Evolutionary conservation across 2,113 vertebrate species (phyloP).

Genomic region (Thryonomys swinderianus): DNA sequence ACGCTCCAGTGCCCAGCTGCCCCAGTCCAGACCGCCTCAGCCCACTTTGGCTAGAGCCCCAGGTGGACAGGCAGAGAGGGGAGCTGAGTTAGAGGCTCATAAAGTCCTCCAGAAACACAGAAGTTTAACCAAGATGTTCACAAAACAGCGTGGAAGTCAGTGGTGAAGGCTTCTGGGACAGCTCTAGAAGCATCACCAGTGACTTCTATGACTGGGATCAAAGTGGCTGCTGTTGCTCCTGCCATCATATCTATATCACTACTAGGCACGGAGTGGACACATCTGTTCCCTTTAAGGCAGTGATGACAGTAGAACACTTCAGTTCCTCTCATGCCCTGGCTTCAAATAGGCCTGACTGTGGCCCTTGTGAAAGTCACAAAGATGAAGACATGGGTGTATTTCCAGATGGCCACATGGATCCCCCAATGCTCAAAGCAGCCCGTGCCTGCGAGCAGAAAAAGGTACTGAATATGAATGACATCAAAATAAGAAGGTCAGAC

Average conservation of each 20-base stretch:
- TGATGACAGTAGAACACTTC: not conserved
- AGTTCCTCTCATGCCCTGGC: not conserved
- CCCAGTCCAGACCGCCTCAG: not conserved
- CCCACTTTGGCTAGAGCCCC: not conserved
- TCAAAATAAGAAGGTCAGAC: accelerated
- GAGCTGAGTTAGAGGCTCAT: not conserved
- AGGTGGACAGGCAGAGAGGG: not conserved
- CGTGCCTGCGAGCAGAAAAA: no score
- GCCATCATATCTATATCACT: not conserved
- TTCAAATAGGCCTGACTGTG: not conserved
- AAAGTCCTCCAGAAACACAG: not conserved
- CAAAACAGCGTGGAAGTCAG: not conserved
- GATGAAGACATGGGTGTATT: not conserved
- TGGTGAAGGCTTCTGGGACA: not conserved
- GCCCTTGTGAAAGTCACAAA: not conserved
- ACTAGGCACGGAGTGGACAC: not conserved
- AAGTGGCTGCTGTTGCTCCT: not conserved
- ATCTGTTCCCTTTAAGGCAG: not conserved
- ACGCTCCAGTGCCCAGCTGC: not conserved
- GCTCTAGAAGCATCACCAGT: not conserved
- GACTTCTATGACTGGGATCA: not conserved
- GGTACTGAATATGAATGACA: accelerated
- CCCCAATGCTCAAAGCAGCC: not conserved
- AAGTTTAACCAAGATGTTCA: not conserved
- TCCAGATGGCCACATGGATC: not conserved